Base-by-base conservation (phyloP, 2,113 vertebrate species). In the Sarotherodon lohbergeri region DNA sequence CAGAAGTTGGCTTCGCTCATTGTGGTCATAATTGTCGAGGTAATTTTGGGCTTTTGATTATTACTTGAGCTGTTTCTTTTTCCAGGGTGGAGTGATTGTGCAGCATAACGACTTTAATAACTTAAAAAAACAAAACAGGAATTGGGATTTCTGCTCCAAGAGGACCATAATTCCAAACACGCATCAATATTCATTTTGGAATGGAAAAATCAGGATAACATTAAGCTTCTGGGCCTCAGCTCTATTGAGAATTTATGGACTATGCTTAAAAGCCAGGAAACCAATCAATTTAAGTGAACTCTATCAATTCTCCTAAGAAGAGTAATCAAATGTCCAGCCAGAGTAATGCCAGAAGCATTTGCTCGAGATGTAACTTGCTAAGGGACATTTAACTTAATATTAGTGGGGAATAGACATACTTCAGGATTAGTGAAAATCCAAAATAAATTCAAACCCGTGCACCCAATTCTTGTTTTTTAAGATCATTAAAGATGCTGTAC, bases 91-190 rank as follows among this genome's bases (percentile, higher is more conserved):
- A 68, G 41, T 68, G 1, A 71, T 24, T 71, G 66, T 22, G 41
- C 19, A 71, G 36, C 36, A 0, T 14, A 41, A 41, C n/a, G 0
- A 3, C 17, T 63, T 19, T 36, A 63, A 63, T 63, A 3, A 19
- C 2, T 34, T 6, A 2, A 14, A 39, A 39, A 36, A 2, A 14
- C 0, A 36, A 12, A 66, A 41, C 34, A 39, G 36, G 4, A 71
- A 24, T 2, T 71, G n/a, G 63, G 36, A 24, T 71, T 71, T 71
- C 24, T 66, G 17, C 61, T 66, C 1, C 10, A 39, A 39, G 61
- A n/a, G 32, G 1, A n/a, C 10, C n/a, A 0, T 66, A 34, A 39
- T 39, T 1, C 0, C 36, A 66, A 66, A 39, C 61, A 39, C 32
- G 36, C 17, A 66, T 66, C 17, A 39, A 39, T n/a, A 39, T 66